Base-by-base conservation (phyloP, 2,888 invertebrate species). In the Drosophila helvetica region DNA sequence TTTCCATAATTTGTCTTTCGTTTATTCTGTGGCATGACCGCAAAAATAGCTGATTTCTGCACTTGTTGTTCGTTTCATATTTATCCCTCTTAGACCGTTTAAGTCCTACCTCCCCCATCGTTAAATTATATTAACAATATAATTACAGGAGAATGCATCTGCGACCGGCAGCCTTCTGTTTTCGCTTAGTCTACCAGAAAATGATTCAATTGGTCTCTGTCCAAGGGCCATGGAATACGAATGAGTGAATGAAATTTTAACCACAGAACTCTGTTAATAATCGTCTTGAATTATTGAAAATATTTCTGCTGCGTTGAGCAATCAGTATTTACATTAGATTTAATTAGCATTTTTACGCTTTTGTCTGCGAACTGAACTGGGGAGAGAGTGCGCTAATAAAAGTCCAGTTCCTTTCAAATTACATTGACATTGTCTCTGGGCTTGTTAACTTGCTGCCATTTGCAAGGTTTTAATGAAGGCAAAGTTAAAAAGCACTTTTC, bases 301-400 rank as follows among this genome's bases (percentile, higher is more conserved):
- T 62, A 43, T 54, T 54, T 10, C 48, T 51, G 54, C 30, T 38
- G 50, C 38, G 33, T 50, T 53, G 43, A 17, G 43, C 52, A 62
- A 48, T 67, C 62, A 53, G 65, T 72, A 83, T 83, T 86, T 71
- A 72, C 65, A 56, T 78, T 74, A 70, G 67, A 78, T 78, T 84
- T 84, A 86, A 83, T 83, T 80, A 84, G 81, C 81, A 70, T 78
- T 80, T 61, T 74, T 55, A 60, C 60, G 55, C 46, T 64, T 70
- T 64, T 69, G 55, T 55, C 63, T 56, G 38, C 47, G 18, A 43
- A 38, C 51, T 22, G 38, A 45, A 46, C 55, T 43, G 43, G 19
- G 43, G 42, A n/a, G 56, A 74, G 59, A 33, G 67, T 63, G 59
- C 27, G 64, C 65, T 56, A 76, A 79, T 76, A 70, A 78, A 79